These are phyloP conservation scores for Aegotheles bennettii DNA, from an alignment of 2,113 vertebrate genomes.

Conservation along the genomic window DNA sequence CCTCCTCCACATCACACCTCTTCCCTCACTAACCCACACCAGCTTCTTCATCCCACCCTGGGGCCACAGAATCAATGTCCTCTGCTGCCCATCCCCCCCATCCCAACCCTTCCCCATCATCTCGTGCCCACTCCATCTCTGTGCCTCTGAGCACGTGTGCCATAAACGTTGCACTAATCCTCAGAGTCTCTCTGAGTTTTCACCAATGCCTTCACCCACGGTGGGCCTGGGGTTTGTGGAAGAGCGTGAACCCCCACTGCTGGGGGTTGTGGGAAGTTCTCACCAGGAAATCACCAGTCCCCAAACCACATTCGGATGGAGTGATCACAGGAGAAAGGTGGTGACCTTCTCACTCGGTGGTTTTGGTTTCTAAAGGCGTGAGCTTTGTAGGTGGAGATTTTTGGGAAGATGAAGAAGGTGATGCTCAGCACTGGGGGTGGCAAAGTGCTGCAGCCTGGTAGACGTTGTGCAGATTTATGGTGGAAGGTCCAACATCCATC, in stretches of 20 bases:
- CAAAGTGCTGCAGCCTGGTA: background rate
- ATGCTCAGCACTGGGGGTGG: rapidly evolving
- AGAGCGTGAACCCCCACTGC: rapidly evolving
- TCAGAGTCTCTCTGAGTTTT: background rate
- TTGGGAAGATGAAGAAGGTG: background rate
- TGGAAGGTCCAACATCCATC: rapidly evolving
- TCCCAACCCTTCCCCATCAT: background rate
- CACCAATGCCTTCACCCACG: background rate
- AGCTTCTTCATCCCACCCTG: background rate
- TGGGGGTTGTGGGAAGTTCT: rapidly evolving
- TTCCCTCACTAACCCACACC: background rate
- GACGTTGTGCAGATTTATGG: rapidly evolving
- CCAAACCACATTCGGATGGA: rapidly evolving
- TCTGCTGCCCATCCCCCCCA: rapidly evolving
- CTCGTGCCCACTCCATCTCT: background rate
- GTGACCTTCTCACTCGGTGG: rapidly evolving
- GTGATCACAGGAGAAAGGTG: rapidly evolving
- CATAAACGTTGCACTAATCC: background rate
- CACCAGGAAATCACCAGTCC: rapidly evolving
- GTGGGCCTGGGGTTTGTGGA: background rate
- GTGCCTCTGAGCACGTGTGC: background rate
- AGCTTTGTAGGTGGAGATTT: background rate
- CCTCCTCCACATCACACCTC: background rate
- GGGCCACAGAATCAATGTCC: rapidly evolving
- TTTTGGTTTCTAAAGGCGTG: background rate